Conservation (phyloP, 2,888 invertebrate species). For the Patella depressa region DNA sequence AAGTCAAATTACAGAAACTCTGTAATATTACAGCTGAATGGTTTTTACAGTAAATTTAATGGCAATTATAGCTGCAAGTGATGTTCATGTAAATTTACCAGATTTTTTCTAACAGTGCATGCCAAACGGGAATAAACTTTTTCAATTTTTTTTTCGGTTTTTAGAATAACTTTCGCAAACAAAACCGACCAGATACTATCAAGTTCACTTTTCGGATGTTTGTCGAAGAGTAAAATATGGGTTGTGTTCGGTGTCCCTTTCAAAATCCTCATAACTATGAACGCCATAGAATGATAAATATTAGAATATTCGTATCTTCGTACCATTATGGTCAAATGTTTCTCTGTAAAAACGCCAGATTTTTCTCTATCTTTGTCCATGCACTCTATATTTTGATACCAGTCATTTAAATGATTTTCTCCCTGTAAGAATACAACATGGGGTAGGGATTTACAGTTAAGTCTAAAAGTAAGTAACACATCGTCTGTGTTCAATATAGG, state of each 20-base stretch:
- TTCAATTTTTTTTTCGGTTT: background rate
- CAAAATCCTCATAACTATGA: conserved; percentile 51
- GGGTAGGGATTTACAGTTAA: background rate
- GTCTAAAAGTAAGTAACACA: background rate
- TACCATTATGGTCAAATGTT: conserved; percentile 50
- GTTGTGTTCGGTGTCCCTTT: conserved; percentile 43
- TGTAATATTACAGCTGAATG: too few species aligned
- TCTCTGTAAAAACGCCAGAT: background rate
- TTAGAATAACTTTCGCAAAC: conserved; percentile 46
- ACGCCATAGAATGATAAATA: conserved; percentile 64
- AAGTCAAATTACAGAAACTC: too few species aligned
- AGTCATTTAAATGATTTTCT: conserved; percentile 4
- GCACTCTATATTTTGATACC: background rate
- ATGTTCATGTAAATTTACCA: too few species aligned
- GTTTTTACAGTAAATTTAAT: too few species aligned
- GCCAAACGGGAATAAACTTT: conserved; percentile 47
- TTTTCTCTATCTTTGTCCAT: background rate
- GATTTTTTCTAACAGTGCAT: conserved; percentile 25
- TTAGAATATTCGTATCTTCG: conserved; percentile 64
- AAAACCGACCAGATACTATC: conserved; percentile 62
- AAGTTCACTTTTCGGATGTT: conserved; percentile 64
- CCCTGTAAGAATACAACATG: background rate
- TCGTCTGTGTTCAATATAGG: background rate
- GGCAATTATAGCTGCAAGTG: too few species aligned
- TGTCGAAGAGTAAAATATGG: conserved; percentile 63